These are phyloP conservation scores for Mesaphorura yosii DNA, from an alignment of 1,140 invertebrate genomes.

Conservation along the genomic window DNA sequence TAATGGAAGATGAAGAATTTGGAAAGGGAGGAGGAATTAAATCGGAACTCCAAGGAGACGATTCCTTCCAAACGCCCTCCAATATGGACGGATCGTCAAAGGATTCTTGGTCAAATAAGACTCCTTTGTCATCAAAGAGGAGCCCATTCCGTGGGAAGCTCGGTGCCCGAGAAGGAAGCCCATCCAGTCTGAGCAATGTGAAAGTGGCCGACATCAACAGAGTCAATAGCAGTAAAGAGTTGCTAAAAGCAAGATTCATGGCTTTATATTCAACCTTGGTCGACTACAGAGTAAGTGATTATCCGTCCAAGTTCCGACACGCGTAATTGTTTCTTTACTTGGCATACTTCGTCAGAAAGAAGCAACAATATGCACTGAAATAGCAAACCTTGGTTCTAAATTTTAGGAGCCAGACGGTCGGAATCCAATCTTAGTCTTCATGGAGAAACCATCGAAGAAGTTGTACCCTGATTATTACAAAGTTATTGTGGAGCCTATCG, in stretches of 20 bases:
- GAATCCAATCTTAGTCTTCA: constrained; percentile 78
- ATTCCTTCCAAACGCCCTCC: background rate
- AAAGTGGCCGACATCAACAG: background rate
- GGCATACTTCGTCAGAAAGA: no score
- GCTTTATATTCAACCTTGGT: constrained; percentile 60
- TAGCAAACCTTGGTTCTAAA: no score
- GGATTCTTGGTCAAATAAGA: constrained; percentile 3
- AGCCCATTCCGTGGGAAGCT: background rate
- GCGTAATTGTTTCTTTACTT: background rate
- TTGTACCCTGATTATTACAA: constrained; percentile 93
- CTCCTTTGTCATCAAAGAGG: constrained; percentile 5
- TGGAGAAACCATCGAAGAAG: constrained; percentile 92
- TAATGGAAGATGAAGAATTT: constrained; percentile 57
- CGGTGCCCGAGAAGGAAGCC: background rate
- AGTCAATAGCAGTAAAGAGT: constrained; percentile 30
- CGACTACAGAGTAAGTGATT: constrained; percentile 57
- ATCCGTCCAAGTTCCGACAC: background rate
- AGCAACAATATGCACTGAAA: no score
- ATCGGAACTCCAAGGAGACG: background rate
- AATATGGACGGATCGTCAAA: background rate
- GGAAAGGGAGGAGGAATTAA: background rate
- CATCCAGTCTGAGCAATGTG: no score
- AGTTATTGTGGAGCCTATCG: constrained; percentile 85
- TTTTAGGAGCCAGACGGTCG: constrained; percentile 63
- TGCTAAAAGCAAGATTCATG: constrained; percentile 60